Evolutionary conservation across 1,140 invertebrate genomes (phyloP).

Genomic region (Mesaphorura yosii): DNA sequence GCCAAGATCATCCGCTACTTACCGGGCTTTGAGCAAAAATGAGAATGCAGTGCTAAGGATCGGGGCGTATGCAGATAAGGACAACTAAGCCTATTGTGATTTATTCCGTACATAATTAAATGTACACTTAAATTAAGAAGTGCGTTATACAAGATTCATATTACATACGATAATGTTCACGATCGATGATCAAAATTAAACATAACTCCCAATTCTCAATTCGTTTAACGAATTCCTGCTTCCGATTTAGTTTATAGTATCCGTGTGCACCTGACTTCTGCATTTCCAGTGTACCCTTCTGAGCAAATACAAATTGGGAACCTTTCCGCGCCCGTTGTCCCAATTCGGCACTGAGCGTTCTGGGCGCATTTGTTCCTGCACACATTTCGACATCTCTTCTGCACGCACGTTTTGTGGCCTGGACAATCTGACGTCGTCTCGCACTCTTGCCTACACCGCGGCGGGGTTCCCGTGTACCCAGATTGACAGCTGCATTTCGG

Average conservation of each 20-base stretch:
- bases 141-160: not conserved
- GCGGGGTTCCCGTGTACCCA: conserved; percentile 49
- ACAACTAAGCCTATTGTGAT: too few species aligned
- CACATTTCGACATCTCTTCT: conserved; percentile 62
- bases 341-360: conserved; percentile 12
- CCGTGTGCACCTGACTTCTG: conserved; percentile 9
- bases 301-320: conserved; percentile 16
- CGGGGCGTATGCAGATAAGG: too few species aligned
- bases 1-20: conserved; percentile 26
- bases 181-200: conserved; percentile 5
- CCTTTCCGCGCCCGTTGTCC: not conserved
- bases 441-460: conserved; percentile 66
- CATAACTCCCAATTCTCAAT: not conserved
- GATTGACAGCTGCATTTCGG: conserved; percentile 55
- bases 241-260: not conserved
- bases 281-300: conserved; percentile 18
- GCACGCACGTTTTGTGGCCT: conserved; percentile 61
- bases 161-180: not conserved
- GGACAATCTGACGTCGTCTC: conserved; percentile 64
- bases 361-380: conserved; percentile 37
- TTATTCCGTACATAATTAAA: too few species aligned
- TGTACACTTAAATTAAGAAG: not conserved
- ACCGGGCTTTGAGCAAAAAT: not conserved
- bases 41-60: too few species aligned
- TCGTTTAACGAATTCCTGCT: too few species aligned